phyloP scores from a whole-genome alignment of 1,140 invertebrate genomes.

The Pemphigus obesinymphae region DNA sequence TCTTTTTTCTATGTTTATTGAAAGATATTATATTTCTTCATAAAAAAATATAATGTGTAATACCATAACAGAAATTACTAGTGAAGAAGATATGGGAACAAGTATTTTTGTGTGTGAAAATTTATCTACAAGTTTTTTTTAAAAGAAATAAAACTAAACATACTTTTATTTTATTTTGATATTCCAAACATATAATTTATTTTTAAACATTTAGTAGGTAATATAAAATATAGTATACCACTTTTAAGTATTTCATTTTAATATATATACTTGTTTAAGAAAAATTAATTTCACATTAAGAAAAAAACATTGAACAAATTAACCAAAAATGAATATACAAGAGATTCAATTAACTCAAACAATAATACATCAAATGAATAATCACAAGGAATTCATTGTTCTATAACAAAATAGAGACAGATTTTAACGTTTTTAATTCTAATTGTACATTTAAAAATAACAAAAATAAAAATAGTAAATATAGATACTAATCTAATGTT shows the following conservation, averaged over 20 bases:
- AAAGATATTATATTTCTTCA: too few relatives aligned
- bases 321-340: neutral
- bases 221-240: too few relatives aligned
- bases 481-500: neutral
- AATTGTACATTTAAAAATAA: neutral
- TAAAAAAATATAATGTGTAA: too few relatives aligned
- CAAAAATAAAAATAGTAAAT: neutral
- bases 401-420: neutral
- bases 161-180: too few relatives aligned
- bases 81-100: too few relatives aligned
- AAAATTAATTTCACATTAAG: neutral
- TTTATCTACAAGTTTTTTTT: neutral
- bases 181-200: neutral
- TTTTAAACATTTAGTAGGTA: neutral
- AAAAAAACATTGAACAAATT: neutral
- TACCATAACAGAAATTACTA: too few relatives aligned
- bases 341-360: neutral
- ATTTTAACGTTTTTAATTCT: neutral
- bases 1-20: too few relatives aligned
- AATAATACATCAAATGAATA: neutral
- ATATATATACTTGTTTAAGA: neutral
- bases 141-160: neutral
- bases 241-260: neutral
- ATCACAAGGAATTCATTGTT: neutral
- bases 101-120: too few relatives aligned